Evolutionary conservation across 2,113 vertebrate genomes (phyloP).

Genomic region (Steatornis caripensis): DNA sequence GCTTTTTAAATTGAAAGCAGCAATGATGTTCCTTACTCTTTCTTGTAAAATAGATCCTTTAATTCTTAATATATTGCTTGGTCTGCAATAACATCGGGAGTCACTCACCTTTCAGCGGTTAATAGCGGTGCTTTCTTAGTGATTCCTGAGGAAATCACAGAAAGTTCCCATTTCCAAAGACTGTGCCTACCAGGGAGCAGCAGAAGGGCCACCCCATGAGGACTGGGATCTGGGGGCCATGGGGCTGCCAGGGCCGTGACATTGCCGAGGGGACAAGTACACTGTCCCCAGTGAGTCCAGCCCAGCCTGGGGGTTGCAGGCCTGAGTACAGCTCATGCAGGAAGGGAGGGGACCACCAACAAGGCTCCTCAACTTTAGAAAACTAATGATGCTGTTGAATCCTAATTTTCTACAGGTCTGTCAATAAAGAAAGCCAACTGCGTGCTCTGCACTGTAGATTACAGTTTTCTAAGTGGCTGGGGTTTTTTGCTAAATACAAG

Average conservation of each 20-base stretch:
- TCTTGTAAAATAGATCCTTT: background rate
- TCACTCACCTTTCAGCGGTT: background rate
- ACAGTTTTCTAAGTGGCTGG: background rate
- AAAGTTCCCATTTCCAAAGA: background rate
- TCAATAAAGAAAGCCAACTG: background rate
- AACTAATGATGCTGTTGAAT: background rate
- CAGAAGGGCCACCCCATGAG: background rate
- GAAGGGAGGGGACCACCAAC: background rate
- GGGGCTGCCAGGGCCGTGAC: background rate
- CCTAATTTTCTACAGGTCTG: background rate
- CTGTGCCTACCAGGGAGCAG: background rate
- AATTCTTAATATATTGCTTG: background rate
- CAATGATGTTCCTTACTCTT: background rate
- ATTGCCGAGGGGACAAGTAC: background rate
- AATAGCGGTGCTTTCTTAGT: rapidly evolving
- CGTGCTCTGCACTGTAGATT: background rate
- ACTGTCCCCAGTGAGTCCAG: background rate
- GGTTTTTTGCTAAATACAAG: background rate
- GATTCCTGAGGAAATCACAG: background rate
- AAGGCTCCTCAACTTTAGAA: background rate
- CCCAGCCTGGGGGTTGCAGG: rapidly evolving
- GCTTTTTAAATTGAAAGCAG: background rate
- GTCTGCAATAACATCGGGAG: background rate
- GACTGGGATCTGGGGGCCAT: rapidly evolving
- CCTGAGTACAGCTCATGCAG: background rate